Evolutionary conservation across 2,888 invertebrate genomes (phyloP), one percentile per base, ranked within the genome.

Genomic region (Trachelus tabidus): DNA sequence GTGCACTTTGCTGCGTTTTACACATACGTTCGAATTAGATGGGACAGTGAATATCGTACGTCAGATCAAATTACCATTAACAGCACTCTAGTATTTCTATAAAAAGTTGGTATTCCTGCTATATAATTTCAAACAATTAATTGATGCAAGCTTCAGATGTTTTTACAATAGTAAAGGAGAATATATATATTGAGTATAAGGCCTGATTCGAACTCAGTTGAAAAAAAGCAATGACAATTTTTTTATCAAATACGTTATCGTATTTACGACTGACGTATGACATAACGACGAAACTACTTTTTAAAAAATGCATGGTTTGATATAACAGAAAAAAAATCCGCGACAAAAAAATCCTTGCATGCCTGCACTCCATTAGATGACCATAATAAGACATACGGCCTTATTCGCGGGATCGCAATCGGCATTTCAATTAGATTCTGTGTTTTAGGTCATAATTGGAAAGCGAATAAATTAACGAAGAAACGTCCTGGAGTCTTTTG

Each of bases 391-490:
- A 56, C 56, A 56, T 56, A 56, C 56, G 6, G 56, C 23, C 56
- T 56, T 56, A 56, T 23, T 71, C 12, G 11, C 15, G 2, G 4
- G 71, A 23, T 33, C 71, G 71, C 71, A 34, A 71, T 71, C 31
- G 15, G 71, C 71, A 71, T 71, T 71, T 30, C 34, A 71, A 71
- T 31, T 34, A 34, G 30, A 34, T 23, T 56, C 75, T 69, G 80
- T 75, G 79, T 81, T 81, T 81, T 80, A 81, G 81, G 81, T 81
- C 80, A 81, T 81, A 81, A 81, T 81, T 81, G 76, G 81, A 81
- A 81, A 81, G 81, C 80, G 80, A 80, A 81, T 81, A 80, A 81
- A 81, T 80, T 78, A 81, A 79, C 75, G 78, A 81, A 78, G 76
- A 73, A 56, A 40, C 40, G 40, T 15, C 40, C 40, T 15, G 40